Conservation (phyloP, 2,113 vertebrate species). For the Pitta sordida region DNA sequence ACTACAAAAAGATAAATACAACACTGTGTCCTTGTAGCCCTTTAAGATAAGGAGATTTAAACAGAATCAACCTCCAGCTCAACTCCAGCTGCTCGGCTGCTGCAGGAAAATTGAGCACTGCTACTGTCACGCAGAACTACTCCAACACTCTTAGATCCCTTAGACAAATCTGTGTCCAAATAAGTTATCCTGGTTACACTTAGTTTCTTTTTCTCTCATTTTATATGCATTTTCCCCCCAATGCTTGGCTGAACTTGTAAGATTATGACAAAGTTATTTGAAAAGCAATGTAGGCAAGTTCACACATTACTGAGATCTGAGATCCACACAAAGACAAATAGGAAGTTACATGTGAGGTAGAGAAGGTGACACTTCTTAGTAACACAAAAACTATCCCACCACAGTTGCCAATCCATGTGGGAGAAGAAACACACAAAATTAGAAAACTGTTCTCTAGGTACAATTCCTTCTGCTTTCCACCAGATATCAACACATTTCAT, state of each 20-base stretch:
- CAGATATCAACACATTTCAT: not conserved
- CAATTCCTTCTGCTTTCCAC: not conserved
- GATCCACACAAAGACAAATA: not conserved
- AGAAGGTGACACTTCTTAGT: not conserved
- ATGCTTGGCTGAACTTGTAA: not conserved
- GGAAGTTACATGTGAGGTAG: fast-evolving
- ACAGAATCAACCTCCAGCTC: not conserved
- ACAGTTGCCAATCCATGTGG: not conserved
- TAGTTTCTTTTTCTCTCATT: not conserved
- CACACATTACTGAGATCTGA: fast-evolving
- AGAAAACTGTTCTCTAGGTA: not conserved
- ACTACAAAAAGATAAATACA: not conserved
- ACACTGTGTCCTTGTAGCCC: not conserved
- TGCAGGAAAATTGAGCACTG: not conserved
- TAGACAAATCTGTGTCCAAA: not conserved
- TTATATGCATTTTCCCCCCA: not conserved
- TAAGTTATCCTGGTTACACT: fast-evolving
- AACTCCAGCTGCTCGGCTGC: not conserved
- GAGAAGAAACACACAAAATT: not conserved
- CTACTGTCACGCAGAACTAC: not conserved
- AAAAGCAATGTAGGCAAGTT: not conserved
- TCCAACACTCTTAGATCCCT: not conserved
- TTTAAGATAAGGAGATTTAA: not conserved
- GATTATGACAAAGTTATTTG: not conserved
- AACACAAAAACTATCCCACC: not conserved